Conservation (phyloP, 1,140 invertebrate species). For the Drosophila ogumai region DNA sequence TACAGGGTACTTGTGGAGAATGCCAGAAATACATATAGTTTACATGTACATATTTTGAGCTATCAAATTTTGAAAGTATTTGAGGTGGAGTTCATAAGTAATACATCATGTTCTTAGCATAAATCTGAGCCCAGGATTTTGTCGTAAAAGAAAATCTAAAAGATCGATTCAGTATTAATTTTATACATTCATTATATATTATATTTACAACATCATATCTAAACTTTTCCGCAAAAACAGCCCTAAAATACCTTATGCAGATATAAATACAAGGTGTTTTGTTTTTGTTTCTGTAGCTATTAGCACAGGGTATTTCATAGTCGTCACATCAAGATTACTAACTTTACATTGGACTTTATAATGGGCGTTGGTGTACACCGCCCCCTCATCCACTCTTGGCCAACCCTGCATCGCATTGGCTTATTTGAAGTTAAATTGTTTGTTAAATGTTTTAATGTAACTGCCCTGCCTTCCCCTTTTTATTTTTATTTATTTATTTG, state of each 20-base stretch:
- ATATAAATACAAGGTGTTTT: too few species aligned
- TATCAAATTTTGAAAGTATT: not conserved
- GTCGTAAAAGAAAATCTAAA: not conserved
- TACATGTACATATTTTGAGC: not conserved
- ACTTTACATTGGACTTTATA: not conserved
- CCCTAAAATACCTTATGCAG: too few species aligned
- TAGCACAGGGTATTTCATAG: not conserved
- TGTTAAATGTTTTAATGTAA: conserved; percentile 53
- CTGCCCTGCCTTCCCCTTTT: not conserved
- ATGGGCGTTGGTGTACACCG: conserved; percentile 55
- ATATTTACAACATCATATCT: too few species aligned
- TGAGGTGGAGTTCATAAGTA: too few species aligned
- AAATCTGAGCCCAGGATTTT: not conserved
- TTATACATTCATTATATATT: too few species aligned
- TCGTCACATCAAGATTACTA: not conserved
- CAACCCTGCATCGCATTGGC: conserved; percentile 34
- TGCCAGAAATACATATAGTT: not conserved
- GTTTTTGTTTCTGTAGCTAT: rapidly evolving
- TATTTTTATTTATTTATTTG: conserved; percentile 1
- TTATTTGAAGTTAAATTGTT: conserved; percentile 77
- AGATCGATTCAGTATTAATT: not conserved
- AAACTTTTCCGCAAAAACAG: too few species aligned
- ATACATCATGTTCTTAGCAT: too few species aligned
- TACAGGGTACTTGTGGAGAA: not conserved
- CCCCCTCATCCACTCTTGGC: not conserved